Evolutionary conservation across 30 jellyfish, hydroid and myxozoan genomes (phyloP).

Genomic region (Hydractinia echinata): DNA sequence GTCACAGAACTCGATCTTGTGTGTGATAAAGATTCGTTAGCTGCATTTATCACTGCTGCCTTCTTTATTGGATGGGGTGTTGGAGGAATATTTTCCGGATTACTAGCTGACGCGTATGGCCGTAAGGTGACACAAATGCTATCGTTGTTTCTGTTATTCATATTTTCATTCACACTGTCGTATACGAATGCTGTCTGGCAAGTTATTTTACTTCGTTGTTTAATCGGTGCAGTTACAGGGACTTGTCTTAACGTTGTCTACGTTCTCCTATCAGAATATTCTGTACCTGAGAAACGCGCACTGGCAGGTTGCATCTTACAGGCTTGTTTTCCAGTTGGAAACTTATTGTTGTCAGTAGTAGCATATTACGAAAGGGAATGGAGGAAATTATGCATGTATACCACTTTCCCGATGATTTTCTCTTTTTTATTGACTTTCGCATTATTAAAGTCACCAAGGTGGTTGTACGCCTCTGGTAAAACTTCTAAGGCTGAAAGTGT

Average conservation of each 20-base stretch:
- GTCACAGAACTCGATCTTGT: slow-evolving; percentile 13
- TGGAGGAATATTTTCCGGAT: not conserved
- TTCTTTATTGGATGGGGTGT: slow-evolving; percentile 21
- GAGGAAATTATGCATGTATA: slow-evolving; percentile 6
- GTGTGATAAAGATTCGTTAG: not conserved
- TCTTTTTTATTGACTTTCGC: not conserved
- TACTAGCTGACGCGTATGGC: slow-evolving; percentile 10
- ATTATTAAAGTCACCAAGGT: not conserved
- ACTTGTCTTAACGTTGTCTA: not conserved
- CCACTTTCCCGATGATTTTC: not conserved
- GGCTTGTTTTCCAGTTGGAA: not conserved
- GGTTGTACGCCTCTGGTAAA: slow-evolving; percentile 2
- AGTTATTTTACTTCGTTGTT: not conserved
- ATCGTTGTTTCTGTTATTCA: not conserved
- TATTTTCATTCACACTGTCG: not conserved
- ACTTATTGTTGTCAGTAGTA: not conserved
- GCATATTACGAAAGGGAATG: slow-evolving; percentile 15
- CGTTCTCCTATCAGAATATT: not conserved
- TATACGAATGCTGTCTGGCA: slow-evolving; percentile 10
- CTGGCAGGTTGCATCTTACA: not conserved
- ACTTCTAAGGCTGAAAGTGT: not conserved
- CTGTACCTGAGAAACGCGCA: not conserved
- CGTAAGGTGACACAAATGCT: not conserved
- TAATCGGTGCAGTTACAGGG: slow-evolving; percentile 9
- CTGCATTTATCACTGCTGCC: slow-evolving; percentile 5